Conservation (phyloP, 2,888 invertebrate genomes). For the Euzophera pinguis region DNA sequence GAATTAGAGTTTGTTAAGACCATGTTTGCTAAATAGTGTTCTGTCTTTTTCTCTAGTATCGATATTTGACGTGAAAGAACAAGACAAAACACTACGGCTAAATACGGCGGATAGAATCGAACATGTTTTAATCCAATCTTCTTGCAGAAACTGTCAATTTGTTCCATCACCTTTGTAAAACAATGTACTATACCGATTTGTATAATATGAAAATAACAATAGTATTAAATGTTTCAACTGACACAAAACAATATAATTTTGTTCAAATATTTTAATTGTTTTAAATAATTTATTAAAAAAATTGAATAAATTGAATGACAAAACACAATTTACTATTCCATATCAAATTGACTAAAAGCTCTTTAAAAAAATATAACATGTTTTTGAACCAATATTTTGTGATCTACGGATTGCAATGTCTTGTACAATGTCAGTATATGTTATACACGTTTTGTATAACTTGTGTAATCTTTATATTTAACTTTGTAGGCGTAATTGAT, state of each 20-base stretch:
- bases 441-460: background rate
- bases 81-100: no score
- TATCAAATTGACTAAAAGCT: slow-evolving; percentile 26
- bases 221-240: background rate
- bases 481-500: background rate
- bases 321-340: background rate
- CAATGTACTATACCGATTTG: slow-evolving; percentile 7
- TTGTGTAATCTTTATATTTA: background rate
- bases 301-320: background rate
- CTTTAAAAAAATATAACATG: slow-evolving; percentile 11
- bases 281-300: background rate
- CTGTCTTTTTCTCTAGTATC: no score
- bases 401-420: slow-evolving; percentile 2
- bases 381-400: slow-evolving; percentile 12
- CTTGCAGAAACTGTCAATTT: background rate
- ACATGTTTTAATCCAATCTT: no score
- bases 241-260: background rate
- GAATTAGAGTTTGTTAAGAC: no score
- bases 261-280: background rate
- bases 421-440: background rate
- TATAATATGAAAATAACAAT: slow-evolving; percentile 1
- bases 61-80: no score
- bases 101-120: no score
- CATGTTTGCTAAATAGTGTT: no score
- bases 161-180: background rate